These are phyloP conservation scores for Ambastaia sidthimunki DNA, from an alignment of 2,797 vertebrate species.

Conservation along the genomic window DNA sequence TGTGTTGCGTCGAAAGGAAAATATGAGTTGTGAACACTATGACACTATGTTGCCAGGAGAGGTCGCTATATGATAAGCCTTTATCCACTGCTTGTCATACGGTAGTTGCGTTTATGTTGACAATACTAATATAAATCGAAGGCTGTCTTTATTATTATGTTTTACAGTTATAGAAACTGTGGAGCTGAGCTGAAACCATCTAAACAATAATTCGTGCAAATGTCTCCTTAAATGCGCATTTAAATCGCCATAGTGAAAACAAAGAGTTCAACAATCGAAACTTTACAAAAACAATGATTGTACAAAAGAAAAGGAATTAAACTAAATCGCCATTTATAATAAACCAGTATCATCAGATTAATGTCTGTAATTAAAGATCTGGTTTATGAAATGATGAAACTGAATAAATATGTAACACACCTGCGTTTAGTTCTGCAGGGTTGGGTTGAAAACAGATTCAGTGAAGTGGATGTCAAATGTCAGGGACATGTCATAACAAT, in stretches of 20 bases:
- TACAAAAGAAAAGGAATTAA: too few species aligned
- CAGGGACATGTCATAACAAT: not conserved
- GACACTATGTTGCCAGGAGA: slow-evolving; percentile 66
- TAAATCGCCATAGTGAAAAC: too few species aligned
- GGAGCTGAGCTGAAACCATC: too few species aligned
- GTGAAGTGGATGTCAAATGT: slow-evolving; percentile 1
- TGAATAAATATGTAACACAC: slow-evolving; percentile 4
- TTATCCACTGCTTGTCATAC: not conserved
- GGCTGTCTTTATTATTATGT: too few species aligned
- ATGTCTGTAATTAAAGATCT: not conserved
- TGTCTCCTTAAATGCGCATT: too few species aligned
- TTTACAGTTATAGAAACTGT: too few species aligned
- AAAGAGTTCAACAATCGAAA: too few species aligned
- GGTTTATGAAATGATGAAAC: slow-evolving; percentile 15
- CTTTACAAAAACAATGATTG: too few species aligned
- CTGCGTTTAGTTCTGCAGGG: slow-evolving; percentile 3
- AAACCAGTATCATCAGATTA: not conserved
- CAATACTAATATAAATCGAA: not conserved
- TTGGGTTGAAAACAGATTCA: not conserved
- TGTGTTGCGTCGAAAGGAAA: not conserved
- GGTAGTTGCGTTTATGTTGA: not conserved
- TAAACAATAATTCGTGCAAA: too few species aligned
- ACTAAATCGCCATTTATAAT: not conserved
- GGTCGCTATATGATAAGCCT: slow-evolving; percentile 65
- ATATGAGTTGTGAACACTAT: too few species aligned